Base-by-base conservation (phyloP, 2,888 invertebrate genomes). In the Leptothorax acervorum region DNA sequence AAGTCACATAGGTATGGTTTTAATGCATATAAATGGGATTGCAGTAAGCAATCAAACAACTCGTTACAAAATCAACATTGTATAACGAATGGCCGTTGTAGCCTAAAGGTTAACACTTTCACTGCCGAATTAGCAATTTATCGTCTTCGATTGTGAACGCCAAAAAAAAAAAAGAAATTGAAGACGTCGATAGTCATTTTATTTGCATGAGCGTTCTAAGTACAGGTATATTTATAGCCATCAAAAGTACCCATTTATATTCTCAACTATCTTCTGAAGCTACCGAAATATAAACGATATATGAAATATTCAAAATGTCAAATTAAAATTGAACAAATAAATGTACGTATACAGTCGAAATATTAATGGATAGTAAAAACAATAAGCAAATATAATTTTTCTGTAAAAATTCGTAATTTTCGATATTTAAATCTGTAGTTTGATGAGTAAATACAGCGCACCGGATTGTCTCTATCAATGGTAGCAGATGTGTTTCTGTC, bases 41-140 rank as follows among this genome's bases (percentile, higher is more conserved):
- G 83, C 78, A 66, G 75, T 60, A 70, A 68, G 74, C 76, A 83
- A 82, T 88, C 73, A 78, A 76, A 71, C 51, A 53, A 45, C 71
- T 57, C 62, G 53, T 42, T 65, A 55, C 18, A n/a, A 42, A 68
- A 76, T 66, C 28, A 39, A 2, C 28, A 55, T 42, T 53, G 12
- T 28, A 12, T 18, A 39, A 42, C 9, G n/a, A 66, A 55, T 53
- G 5, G 8, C 39, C 23, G 28, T 65, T 62, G 62, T 39, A 45
- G 11, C 51, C 12, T 65, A 39, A 68, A 66, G 18, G 5, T 76
- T 68, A 42, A 76, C 39, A 76, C 53, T 76, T 76, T 23, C 68
- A 12, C 53, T 42, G 8, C 2, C 23, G 12, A 76, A 28, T 39
- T 4, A 31, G 6, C 4, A 18, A 51, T 53, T 68, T 68, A 9